Base-by-base conservation (phyloP, 2,888 invertebrate species). In the Apamea monoglypha region DNA sequence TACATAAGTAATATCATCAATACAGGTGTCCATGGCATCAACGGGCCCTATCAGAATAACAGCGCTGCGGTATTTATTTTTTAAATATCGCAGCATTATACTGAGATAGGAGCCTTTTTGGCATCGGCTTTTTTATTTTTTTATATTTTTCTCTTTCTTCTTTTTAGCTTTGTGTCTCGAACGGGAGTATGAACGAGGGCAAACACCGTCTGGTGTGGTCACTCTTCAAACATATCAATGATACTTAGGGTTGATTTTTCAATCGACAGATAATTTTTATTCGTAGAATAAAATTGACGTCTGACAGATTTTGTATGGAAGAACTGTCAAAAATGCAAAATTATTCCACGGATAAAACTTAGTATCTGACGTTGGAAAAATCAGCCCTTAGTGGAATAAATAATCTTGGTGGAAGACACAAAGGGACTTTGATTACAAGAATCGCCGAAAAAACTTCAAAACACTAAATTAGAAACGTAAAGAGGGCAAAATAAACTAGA, bases 401-500 rank as follows among this genome's bases (percentile, higher is more conserved):
- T 4, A 76, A 12, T 12, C 18, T 18, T 50, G 18, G 7, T 61
- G 2, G 8, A 7, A 47, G 36, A 40, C 21, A 16, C 12, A 53
- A 6, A 25, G 3, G 14, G 25, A 10, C 16, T 40, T 6, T 18
- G 7, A 25, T 18, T 66, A 47, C 10, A 25, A 53, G 14, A 70
- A 2, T n/a, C 25, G 25, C 36, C 16, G 2, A 16, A 10, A 29
- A 36, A 50, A 21, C 36, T 74, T 10, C 29, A 36, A 36, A 18
- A n/a, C 61, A 61, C 71, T 61, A 12, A 53, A 78, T 36, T 25
- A 25, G 16, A 36, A 53, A 21, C 29, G 5, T 47, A 25, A 44
- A 78, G 36, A 36, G 16, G 12, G 14, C 25, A 10, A 78, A 84
- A 63, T 56, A 68, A 75, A 84, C 61, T 83, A 21, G 18, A 78